phyloP scores from a whole-genome alignment of 2,113 vertebrate genomes.

The Archocentrus centrarchus region DNA sequence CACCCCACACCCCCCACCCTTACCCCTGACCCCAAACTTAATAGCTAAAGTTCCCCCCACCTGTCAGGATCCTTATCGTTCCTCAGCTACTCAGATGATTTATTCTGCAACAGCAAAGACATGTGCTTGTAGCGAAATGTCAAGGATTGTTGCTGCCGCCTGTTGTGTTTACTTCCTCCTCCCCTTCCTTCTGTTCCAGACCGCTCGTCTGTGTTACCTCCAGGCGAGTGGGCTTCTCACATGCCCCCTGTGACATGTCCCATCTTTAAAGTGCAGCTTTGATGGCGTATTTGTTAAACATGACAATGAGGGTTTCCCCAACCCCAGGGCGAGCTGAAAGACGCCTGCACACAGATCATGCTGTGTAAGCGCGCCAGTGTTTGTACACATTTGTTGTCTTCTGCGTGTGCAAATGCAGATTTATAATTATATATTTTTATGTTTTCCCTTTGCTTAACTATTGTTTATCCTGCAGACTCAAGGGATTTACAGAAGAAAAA shows the following conservation, averaged over 20 bases:
- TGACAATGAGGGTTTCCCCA: constrained; percentile 7
- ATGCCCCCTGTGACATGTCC: constrained; percentile 35
- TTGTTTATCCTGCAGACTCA: constrained; percentile 3
- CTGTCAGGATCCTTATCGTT: constrained; percentile 38
- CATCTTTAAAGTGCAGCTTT: constrained; percentile 61
- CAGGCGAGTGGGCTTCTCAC: constrained; percentile 21
- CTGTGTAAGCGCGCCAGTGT: constrained; percentile 3
- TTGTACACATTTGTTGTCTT: constrained; percentile 24
- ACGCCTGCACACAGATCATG: not conserved
- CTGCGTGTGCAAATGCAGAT: constrained; percentile 6
- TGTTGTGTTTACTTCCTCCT: constrained; percentile 54
- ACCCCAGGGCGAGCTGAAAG: constrained; percentile 10
- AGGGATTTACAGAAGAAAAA: not conserved
- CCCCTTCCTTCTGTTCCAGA: constrained; percentile 46
- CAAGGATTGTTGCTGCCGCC: constrained; percentile 49
- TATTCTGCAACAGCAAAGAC: constrained; percentile 41
- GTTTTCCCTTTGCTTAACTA: not conserved
- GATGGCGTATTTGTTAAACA: constrained; percentile 50
- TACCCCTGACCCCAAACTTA: not conserved
- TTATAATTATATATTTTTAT: not conserved
- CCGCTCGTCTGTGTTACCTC: constrained; percentile 33
- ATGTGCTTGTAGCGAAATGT: constrained; percentile 55
- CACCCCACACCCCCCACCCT: not conserved
- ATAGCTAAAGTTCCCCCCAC: not conserved
- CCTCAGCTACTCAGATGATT: constrained; percentile 24